Base-by-base conservation (phyloP, 2,888 invertebrate genomes). In the Alloplasta piceator region DNA sequence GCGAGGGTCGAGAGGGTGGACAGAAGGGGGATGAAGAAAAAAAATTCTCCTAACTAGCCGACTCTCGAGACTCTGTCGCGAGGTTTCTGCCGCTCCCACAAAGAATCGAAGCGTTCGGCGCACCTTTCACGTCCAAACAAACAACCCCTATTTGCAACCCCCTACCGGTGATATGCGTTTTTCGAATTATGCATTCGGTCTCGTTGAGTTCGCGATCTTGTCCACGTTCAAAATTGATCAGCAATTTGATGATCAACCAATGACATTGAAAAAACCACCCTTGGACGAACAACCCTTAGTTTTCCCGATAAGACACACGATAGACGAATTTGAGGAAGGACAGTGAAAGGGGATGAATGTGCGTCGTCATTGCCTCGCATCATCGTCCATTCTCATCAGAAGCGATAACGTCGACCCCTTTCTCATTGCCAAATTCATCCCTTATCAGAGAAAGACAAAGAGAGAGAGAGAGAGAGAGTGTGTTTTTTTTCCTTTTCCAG, bases 91-190 rank as follows among this genome's bases (percentile, higher is more conserved):
- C 77, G 70, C 78, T 76, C 78, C 78, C 72, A 66, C 55, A 63
- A 74, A 3, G 67, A 76, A 76, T 63, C 70, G 75, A 76, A 77
- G 66, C 63, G 70, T 58, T 58, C 56, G 80, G 74, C 78, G 64
- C 81, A 81, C 81, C 78, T 74, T 46, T 26, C 3, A 26, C n/a
- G 64, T 46, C 36, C 64, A 78, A 78, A 81, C 74, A 81, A 78
- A 78, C 66, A 78, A 81, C 66, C 50, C 46, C 58, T 61, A 38
- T 12, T 52, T 16, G 52, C 48, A 60, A 50, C 26, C 48, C 46
- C 58, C 39, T 10, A 66, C 14, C n/a, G 14, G 41, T 41, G 67
- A 75, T 68, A 61, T 52, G 36, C 43, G 38, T 60, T 12, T 52
- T 52, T 60, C 7, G 26, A 43, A 48, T 64, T 74, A 52, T 41